phyloP scores from a whole-genome alignment of 1,140 invertebrate genomes.

The Camponotus floridanus region DNA sequence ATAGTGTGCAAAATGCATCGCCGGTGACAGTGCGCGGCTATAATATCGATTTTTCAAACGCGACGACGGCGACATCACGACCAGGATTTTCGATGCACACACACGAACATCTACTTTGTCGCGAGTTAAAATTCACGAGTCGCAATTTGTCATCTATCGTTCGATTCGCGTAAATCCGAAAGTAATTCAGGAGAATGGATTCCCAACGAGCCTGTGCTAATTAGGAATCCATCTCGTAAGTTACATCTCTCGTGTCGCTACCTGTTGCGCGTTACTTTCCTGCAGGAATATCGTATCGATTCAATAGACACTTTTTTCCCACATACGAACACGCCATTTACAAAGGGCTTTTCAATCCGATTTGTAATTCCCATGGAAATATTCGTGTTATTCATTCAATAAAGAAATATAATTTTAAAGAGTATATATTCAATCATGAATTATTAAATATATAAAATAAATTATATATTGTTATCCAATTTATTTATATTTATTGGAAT shows the following conservation, averaged over 20 bases:
- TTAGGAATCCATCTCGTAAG: conserved; percentile 61
- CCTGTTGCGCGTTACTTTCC: conserved; percentile 72
- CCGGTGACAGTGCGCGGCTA: conserved; percentile 18
- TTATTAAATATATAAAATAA: not conserved
- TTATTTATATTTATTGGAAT: not conserved
- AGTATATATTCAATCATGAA: not conserved
- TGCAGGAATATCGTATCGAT: conserved; percentile 67
- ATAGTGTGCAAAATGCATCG: conserved; percentile 2
- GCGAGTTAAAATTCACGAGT: conserved; percentile 32
- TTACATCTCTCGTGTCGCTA: conserved; percentile 65
- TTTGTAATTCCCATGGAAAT: not conserved
- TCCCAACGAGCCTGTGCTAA: conserved; percentile 38
- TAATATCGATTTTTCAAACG: conserved; percentile 61
- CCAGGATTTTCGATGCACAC: conserved; percentile 41
- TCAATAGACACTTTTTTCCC: conserved; percentile 49
- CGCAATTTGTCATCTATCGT: conserved; percentile 53
- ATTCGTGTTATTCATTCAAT: not conserved
- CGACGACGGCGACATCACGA: conserved; percentile 44
- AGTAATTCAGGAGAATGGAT: conserved; percentile 32
- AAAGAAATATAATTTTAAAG: not conserved
- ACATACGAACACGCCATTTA: not conserved
- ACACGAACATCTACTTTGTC: not conserved
- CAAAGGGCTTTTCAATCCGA: conserved; percentile 10
- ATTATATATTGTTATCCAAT: not conserved
- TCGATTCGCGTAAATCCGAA: conserved; percentile 40